Percentiles rank a stretch among this genome's conserved stretches.
Conservation (phyloP, 1,140 invertebrate species). For the Conus ventricosus region DNA sequence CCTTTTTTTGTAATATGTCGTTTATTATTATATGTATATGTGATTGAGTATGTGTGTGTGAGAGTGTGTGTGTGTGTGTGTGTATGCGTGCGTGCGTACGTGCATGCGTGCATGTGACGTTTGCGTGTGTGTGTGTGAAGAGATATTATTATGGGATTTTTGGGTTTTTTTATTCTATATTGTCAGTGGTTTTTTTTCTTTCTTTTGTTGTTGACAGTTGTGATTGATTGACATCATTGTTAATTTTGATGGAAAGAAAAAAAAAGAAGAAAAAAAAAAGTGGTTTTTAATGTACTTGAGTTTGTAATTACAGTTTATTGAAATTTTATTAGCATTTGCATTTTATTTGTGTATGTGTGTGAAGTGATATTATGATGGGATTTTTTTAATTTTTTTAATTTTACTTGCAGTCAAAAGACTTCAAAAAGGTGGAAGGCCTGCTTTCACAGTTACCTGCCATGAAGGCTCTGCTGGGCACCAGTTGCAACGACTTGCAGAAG, state of each 20-base stretch:
- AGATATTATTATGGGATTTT: too few relatives aligned
- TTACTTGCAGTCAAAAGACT: constrained; percentile 2
- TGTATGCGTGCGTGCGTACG: constrained; percentile 15
- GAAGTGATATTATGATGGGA: background rate
- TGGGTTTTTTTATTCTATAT: too few relatives aligned
- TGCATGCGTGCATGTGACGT: too few relatives aligned
- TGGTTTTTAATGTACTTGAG: background rate
- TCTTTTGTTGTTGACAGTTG: background rate
- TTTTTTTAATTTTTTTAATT: background rate
- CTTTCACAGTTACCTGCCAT: background rate
- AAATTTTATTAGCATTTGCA: background rate
- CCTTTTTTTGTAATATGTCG: too few relatives aligned
- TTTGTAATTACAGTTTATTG: too few relatives aligned
- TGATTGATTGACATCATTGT: background rate
- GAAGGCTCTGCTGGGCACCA: background rate
- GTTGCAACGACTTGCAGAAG: background rate
- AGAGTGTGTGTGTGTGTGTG: constrained; percentile 9
- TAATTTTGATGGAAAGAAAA: background rate
- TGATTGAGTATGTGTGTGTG: background rate
- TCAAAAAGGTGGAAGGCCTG: background rate
- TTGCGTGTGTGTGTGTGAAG: too few relatives aligned
- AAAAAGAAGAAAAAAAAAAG: too few relatives aligned
- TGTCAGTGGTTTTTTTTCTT: too few relatives aligned
- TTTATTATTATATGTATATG: background rate
- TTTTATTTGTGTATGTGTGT: background rate